These are phyloP conservation scores for Aplochiton taeniatus DNA, from an alignment of 2,797 vertebrate species.

Conservation along the genomic window DNA sequence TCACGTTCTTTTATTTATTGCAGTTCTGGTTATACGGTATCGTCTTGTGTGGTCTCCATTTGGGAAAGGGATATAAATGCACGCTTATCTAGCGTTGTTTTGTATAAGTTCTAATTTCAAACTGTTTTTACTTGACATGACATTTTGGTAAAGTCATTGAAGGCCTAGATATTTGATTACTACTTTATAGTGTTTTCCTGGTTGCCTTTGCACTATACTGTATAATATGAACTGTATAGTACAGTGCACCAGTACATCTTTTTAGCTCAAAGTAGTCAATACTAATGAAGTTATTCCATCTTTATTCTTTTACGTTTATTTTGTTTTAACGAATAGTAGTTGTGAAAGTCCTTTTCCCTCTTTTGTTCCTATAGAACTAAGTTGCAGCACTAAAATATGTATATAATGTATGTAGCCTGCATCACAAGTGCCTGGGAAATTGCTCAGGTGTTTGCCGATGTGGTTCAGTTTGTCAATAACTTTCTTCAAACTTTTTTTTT, in stretches of 20 bases:
- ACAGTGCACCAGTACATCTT: conserved; percentile 29
- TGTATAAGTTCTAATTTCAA: neutral
- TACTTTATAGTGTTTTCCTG: too few species aligned
- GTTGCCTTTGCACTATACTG: too few species aligned
- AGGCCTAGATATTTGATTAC: conserved; percentile 38
- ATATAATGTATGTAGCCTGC: conserved; percentile 50
- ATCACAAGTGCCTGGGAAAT: conserved; percentile 70
- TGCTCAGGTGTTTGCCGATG: conserved; percentile 62
- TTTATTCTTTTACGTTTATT: conserved; percentile 40
- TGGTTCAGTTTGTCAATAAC: conserved; percentile 43
- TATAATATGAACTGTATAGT: conserved; percentile 23
- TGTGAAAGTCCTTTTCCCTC: conserved; percentile 39
- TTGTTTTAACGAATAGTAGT: conserved; percentile 52
- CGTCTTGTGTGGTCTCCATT: conserved; percentile 14
- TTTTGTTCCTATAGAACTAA: conserved; percentile 37
- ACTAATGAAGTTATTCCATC: conserved; percentile 73
- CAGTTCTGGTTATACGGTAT: neutral
- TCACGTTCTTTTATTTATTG: conserved; percentile 6
- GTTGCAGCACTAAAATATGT: conserved; percentile 68
- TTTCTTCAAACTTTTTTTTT: conserved; percentile 13
- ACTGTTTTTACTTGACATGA: neutral
- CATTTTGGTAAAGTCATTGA: conserved; percentile 33
- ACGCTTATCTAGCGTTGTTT: neutral
- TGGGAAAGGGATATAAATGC: conserved; percentile 12
- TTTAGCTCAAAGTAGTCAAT: conserved; percentile 40